Conservation (phyloP, 2,888 invertebrate species). For the Monochamus alternatus region DNA sequence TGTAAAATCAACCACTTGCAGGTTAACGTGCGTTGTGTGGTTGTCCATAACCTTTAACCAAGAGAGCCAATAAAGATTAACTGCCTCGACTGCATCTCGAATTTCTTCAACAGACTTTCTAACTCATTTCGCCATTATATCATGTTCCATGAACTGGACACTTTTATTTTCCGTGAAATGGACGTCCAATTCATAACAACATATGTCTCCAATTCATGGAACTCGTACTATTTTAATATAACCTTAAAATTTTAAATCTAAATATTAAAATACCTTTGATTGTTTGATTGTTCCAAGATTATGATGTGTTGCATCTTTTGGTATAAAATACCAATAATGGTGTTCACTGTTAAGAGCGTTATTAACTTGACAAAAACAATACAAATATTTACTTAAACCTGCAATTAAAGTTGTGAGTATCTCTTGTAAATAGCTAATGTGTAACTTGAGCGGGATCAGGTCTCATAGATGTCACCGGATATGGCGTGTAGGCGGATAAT, state of each 20-base stretch:
- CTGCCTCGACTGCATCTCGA: constrained; percentile 42
- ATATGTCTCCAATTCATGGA: neutral
- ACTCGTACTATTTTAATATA: constrained; percentile 8
- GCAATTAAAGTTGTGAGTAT: constrained; percentile 25
- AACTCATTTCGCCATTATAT: constrained; percentile 35
- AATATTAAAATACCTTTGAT: constrained; percentile 19
- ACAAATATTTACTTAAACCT: constrained; percentile 29
- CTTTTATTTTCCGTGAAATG: no score
- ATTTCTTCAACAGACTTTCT: constrained; percentile 42
- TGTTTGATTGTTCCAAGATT: constrained; percentile 9
- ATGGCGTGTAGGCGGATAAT: constrained; percentile 2
- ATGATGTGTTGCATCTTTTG: constrained; percentile 26
- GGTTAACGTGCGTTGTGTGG: constrained; percentile 39
- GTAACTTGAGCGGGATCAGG: constrained; percentile 8
- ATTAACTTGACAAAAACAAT: constrained; percentile 31
- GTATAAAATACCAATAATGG: constrained; percentile 20
- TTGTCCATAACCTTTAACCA: constrained; percentile 42
- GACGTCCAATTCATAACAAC: no score
- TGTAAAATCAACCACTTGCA: constrained; percentile 33
- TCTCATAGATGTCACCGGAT: constrained; percentile 34
- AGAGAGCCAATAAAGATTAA: constrained; percentile 42
- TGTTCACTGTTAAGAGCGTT: constrained; percentile 33
- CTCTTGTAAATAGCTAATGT: constrained; percentile 14
- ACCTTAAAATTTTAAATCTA: no score
- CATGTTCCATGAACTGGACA: no score